These are phyloP conservation scores for Temnopleurus reevesii DNA, from an alignment of 53 echinoderm and acorn worm genomes.

Conservation along the genomic window DNA sequence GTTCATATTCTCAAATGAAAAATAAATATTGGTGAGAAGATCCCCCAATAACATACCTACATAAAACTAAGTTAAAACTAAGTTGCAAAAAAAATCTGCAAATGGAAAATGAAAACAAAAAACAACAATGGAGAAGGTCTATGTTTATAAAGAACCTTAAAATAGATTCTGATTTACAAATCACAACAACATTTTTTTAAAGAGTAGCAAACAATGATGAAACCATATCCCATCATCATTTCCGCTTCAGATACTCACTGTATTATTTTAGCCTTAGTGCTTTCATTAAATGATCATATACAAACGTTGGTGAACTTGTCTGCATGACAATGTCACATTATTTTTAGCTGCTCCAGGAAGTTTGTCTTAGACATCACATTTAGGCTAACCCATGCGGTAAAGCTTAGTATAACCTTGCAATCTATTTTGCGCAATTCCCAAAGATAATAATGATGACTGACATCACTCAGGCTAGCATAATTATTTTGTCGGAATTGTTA, in stretches of 20 bases:
- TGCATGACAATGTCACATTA: background rate
- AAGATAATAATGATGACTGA: background rate
- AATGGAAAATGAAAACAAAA: no score
- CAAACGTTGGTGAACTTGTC: background rate
- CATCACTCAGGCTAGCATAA: background rate
- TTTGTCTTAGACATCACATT: conserved; percentile 3
- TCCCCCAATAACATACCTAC: no score
- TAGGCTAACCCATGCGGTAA: background rate
- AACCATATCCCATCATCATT: no score
- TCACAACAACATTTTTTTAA: no score
- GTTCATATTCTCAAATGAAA: no score
- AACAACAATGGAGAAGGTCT: no score
- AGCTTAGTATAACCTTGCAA: conserved; percentile 25
- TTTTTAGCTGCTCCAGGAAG: conserved; percentile 14
- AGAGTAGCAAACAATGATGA: no score
- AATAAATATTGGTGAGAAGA: no score
- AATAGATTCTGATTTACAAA: no score
- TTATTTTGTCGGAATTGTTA: background rate
- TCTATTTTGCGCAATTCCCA: background rate
- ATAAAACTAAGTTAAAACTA: no score
- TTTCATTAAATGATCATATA: background rate
- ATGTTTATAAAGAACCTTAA: no score
- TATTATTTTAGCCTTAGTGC: background rate
- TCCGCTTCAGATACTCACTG: background rate
- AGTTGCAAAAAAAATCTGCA: no score